These are phyloP conservation scores for Brachypodius melanocephalos DNA, from an alignment of 2,113 vertebrate species.

Conservation along the genomic window DNA sequence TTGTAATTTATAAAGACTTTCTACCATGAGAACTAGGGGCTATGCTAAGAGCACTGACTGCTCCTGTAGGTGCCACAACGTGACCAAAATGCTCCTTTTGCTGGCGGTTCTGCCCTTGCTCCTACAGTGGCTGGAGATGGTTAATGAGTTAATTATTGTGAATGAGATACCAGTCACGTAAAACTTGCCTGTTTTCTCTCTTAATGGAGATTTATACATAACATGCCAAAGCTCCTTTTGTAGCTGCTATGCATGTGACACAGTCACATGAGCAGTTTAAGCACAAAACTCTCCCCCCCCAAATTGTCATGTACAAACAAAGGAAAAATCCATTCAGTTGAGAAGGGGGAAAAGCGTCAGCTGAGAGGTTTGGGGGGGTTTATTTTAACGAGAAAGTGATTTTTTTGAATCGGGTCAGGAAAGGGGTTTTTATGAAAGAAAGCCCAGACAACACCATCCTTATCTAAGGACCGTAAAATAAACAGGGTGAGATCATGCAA, in stretches of 20 bases:
- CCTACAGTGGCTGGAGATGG: neutral
- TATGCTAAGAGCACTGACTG: neutral
- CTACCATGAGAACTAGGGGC: neutral
- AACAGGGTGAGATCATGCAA: neutral
- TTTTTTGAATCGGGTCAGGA: neutral
- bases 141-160: conserved; percentile 49
- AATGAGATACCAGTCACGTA: conserved; percentile 48
- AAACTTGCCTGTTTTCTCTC: conserved; percentile 52
- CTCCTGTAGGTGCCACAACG: neutral
- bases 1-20: neutral
- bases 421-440: neutral
- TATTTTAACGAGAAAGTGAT: neutral
- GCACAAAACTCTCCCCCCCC: conserved; percentile 32
- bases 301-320: conserved; percentile 35
- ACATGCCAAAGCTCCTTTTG: conserved; percentile 53
- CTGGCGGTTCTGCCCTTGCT: neutral
- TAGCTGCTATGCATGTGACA: conserved; percentile 33
- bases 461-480: neutral
- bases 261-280: conserved; percentile 47
- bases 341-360: conserved; percentile 23
- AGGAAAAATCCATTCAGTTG: conserved; percentile 43
- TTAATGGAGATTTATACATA: conserved; percentile 46
- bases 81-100: neutral
- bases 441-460: neutral
- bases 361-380: neutral